phyloP scores from a whole-genome alignment of 2,888 invertebrate species.

The Arge pagana region DNA sequence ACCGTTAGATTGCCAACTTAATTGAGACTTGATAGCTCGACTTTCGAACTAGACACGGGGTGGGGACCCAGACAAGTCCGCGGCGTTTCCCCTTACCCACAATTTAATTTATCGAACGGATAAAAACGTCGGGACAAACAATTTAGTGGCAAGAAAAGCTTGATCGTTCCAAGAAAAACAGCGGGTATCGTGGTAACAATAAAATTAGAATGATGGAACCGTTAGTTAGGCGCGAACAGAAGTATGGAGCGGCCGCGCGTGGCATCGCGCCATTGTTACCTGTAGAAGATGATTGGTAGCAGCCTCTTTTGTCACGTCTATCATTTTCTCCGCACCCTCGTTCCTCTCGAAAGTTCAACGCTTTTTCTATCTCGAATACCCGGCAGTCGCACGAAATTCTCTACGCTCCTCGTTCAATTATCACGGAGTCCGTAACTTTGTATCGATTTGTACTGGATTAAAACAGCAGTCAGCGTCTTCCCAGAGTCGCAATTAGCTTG shows the following conservation, averaged over 20 bases:
- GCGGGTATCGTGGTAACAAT: not conserved
- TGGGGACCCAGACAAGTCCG: not conserved
- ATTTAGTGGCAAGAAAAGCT: not conserved
- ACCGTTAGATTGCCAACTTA: slow-evolving; percentile 10
- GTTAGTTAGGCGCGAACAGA: not conserved
- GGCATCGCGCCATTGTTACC: too few species aligned
- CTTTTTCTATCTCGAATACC: too few species aligned
- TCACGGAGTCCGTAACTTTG: too few species aligned
- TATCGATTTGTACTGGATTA: too few species aligned
- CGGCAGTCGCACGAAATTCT: too few species aligned
- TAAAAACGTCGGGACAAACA: not conserved
- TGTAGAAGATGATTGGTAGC: slow-evolving; percentile 13
- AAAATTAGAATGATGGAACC: slow-evolving; percentile 1
- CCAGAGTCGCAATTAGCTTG: too few species aligned
- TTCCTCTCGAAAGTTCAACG: too few species aligned
- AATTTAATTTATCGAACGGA: not conserved
- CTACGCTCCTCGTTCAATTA: too few species aligned
- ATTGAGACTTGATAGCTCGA: slow-evolving; percentile 16
- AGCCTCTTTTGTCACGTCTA: slow-evolving; percentile 12
- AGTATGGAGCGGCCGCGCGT: too few species aligned
- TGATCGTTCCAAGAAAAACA: not conserved
- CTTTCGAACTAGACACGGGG: not conserved
- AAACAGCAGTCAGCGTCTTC: too few species aligned
- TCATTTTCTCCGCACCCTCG: slow-evolving; percentile 16
- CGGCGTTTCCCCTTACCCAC: not conserved